A percentile compares a stretch with the other conserved stretches of the same genome.
These are phyloP conservation scores for Drosophila ogumai DNA, from an alignment of 1,140 invertebrate genomes.

Conservation along the genomic window DNA sequence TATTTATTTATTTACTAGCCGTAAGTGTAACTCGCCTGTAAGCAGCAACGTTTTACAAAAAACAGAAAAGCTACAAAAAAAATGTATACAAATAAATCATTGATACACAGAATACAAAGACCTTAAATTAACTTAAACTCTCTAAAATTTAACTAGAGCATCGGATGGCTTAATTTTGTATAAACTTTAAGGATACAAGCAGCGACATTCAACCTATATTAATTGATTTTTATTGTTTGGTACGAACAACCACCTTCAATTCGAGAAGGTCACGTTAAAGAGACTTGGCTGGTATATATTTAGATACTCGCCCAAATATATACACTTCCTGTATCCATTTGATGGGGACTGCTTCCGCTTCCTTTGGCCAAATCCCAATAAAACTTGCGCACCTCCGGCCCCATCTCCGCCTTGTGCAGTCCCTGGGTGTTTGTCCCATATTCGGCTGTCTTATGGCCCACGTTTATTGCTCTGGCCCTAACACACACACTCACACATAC, in stretches of 20 bases:
- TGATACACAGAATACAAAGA: conserved; percentile 17
- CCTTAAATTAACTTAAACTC: background rate
- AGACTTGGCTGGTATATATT: conserved; percentile 11
- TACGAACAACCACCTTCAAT: background rate
- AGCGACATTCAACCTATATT: background rate
- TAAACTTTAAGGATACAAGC: background rate
- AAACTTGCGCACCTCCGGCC: conserved; percentile 24
- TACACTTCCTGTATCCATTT: conserved; percentile 31
- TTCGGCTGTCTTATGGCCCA: conserved; percentile 22
- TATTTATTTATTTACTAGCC: conserved; percentile 70
- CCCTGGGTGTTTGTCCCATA: conserved; percentile 32
- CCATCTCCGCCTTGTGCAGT: conserved; percentile 26
- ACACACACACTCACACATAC: background rate
- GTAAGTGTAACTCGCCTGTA: conserved; percentile 66
- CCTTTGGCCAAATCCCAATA: conserved; percentile 22
- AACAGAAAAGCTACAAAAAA: conserved; percentile 76
- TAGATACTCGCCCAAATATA: conserved; percentile 9
- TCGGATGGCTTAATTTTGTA: background rate
- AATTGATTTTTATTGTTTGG: background rate
- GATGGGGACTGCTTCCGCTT: conserved; percentile 18
- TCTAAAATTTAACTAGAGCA: background rate
- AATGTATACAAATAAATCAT: conserved; percentile 54
- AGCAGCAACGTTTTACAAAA: conserved; percentile 78
- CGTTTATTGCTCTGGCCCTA: conserved; percentile 28
- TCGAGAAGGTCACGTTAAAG: conserved; percentile 23